Evolutionary conservation across 2,113 vertebrate genomes (phyloP).

Genomic region (Nettapus auritus): DNA sequence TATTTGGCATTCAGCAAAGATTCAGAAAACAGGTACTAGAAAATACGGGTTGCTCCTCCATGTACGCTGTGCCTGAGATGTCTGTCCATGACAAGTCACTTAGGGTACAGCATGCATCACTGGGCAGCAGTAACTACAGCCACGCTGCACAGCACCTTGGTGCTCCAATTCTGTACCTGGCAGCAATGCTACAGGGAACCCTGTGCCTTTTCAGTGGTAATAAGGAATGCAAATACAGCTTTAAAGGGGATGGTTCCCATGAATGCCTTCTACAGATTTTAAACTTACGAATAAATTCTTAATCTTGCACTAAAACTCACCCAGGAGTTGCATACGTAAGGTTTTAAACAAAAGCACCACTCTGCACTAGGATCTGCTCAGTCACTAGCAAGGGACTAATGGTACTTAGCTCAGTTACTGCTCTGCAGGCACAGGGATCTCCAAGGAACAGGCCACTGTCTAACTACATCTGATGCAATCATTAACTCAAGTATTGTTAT

Average conservation of each 20-base stretch:
- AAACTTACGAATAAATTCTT: background rate
- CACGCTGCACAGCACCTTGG: background rate
- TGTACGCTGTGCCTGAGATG: background rate
- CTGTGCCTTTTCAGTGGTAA: background rate
- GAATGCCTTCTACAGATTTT: background rate
- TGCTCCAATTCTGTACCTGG: rapidly evolving
- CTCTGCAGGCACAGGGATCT: background rate
- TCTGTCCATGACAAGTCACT: background rate
- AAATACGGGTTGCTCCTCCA: background rate
- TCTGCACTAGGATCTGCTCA: background rate
- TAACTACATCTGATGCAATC: background rate
- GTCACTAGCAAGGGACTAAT: background rate
- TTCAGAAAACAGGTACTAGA: background rate
- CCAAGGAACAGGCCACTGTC: background rate
- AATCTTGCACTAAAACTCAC: background rate
- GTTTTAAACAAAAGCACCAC: background rate
- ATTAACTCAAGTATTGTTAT: background rate
- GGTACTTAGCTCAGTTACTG: background rate
- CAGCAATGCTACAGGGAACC: background rate
- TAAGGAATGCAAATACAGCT: background rate
- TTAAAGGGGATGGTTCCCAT: background rate
- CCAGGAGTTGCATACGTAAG: background rate
- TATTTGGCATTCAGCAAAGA: background rate
- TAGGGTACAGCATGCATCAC: background rate
- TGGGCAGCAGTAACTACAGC: background rate